Conservation (phyloP, 1,140 invertebrate species). For the Bombus confusus region DNA sequence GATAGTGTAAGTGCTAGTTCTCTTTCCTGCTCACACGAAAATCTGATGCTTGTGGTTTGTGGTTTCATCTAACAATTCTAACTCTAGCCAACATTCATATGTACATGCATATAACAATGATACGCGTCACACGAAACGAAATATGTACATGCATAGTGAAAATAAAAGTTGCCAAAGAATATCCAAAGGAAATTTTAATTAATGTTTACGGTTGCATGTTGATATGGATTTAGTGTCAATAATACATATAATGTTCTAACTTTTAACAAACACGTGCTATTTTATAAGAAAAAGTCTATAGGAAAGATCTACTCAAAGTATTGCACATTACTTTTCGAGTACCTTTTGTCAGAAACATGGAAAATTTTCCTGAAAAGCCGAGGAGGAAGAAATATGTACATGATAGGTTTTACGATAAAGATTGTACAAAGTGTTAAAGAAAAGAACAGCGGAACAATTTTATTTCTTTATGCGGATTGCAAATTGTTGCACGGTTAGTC, state of each 20-base stretch:
- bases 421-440: neutral
- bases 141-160: neutral
- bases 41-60: neutral
- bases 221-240: neutral
- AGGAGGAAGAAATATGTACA: neutral
- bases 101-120: neutral
- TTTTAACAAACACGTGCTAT: neutral
- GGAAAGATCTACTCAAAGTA: neutral
- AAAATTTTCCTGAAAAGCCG: neutral
- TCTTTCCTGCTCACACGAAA: slow-evolving; percentile 42
- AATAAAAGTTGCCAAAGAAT: no score
- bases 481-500: neutral
- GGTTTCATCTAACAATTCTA: neutral
- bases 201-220: neutral
- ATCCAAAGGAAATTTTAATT: neutral
- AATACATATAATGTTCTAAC: no score
- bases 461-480: neutral
- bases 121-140: neutral
- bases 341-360: neutral
- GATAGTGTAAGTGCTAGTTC: slow-evolving; percentile 51
- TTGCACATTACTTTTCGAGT: neutral
- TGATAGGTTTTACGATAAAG: neutral
- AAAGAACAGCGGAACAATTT: neutral
- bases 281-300: no score
- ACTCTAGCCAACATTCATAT: no score